Percentiles rank a stretch among this genome's conserved stretches.
phyloP scores from a whole-genome alignment of 2,888 invertebrate genomes.

The Venusia cambrica region DNA sequence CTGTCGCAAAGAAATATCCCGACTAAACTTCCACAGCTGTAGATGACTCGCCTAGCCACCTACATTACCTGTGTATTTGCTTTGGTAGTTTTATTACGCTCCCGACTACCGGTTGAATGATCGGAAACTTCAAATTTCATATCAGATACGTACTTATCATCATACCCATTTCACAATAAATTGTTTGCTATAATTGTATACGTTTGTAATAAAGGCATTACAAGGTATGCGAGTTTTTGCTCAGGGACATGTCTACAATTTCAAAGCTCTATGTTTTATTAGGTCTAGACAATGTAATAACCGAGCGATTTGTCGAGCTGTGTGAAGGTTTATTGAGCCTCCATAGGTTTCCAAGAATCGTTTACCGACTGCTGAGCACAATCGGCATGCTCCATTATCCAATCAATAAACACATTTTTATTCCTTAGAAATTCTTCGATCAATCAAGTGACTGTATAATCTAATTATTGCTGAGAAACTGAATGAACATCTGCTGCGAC shows the following conservation, averaged over 20 bases:
- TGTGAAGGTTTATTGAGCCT: constrained; percentile 48
- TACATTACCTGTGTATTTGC: too few relatives aligned
- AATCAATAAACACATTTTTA: constrained; percentile 29
- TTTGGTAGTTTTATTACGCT: too few relatives aligned
- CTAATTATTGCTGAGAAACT: constrained; percentile 37
- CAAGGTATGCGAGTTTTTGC: background rate
- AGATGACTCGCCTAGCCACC: too few relatives aligned
- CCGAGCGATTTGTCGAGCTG: constrained; percentile 42
- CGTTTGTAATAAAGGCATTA: constrained; percentile 2
- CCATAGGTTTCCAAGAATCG: constrained; percentile 43
- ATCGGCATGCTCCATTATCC: constrained; percentile 35
- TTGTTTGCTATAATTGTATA: constrained; percentile 1
- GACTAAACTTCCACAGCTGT: too few relatives aligned
- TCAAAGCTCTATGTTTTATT: constrained; percentile 42
- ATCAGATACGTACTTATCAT: too few relatives aligned
- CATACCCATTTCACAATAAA: too few relatives aligned
- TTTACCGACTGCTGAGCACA: constrained; percentile 30
- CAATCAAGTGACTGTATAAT: constrained; percentile 19
- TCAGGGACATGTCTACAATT: constrained; percentile 36
- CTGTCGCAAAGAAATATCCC: too few relatives aligned
- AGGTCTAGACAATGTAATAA: constrained; percentile 59
- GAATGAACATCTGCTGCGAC: constrained; percentile 60
- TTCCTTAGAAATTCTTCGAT: constrained; percentile 6
- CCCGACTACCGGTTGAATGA: background rate
- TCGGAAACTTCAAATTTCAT: constrained; percentile 6